Evolutionary conservation across 2,113 vertebrate species (phyloP).

Genomic region (Aspidoscelis tigris): DNA sequence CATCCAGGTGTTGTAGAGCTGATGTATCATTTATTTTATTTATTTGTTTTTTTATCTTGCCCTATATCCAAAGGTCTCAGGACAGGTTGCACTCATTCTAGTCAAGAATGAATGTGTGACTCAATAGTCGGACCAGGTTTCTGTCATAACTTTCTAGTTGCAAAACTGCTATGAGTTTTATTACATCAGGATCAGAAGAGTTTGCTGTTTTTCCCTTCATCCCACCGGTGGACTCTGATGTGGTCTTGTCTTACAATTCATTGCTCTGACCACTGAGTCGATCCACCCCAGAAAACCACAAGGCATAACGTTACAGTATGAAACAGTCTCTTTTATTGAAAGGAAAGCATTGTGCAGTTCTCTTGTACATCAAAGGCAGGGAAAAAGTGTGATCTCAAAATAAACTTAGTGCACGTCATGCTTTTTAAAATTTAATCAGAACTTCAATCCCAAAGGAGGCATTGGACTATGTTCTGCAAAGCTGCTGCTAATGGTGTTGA

Average conservation of each 20-base stretch:
- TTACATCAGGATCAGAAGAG: constrained; percentile 6
- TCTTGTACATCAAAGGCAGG: constrained; percentile 24
- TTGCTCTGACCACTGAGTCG: not conserved
- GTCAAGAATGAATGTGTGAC: not conserved
- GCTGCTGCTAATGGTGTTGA: not conserved
- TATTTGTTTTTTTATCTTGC: too few species aligned
- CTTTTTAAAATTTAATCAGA: constrained; percentile 18
- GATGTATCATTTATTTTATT: too few species aligned
- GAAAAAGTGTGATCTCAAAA: not conserved
- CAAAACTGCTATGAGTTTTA: constrained; percentile 3
- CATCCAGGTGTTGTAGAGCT: not conserved
- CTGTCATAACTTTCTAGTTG: not conserved
- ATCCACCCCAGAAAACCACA: constrained; percentile 17
- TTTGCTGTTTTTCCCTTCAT: not conserved
- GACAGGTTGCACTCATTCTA: too few species aligned
- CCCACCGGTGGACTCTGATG: not conserved
- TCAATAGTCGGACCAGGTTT: not conserved
- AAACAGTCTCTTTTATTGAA: constrained; percentile 39
- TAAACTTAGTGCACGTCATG: constrained; percentile 23
- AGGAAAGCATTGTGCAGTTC: constrained; percentile 24
- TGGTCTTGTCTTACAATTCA: not conserved
- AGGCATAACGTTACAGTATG: not conserved
- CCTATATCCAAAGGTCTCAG: too few species aligned
- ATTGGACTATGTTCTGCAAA: not conserved
- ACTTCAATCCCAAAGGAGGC: not conserved